Evolutionary conservation across 2,888 invertebrate species (phyloP).

Genomic region (Habrosyne pyritoides): DNA sequence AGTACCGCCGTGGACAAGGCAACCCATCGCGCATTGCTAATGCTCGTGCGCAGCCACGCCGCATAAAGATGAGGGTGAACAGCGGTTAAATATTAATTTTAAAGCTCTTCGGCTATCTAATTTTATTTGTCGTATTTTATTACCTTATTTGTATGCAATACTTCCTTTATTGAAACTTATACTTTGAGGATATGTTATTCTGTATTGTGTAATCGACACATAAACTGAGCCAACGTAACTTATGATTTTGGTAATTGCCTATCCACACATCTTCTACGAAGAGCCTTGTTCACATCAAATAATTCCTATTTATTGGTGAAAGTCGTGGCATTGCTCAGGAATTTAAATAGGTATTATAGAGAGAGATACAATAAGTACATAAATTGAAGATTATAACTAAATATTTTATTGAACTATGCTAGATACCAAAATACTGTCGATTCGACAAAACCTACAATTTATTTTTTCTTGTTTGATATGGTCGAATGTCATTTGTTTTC

Average conservation of each 20-base stretch:
- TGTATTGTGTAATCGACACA: conserved; percentile 33
- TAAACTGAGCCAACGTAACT: conserved; percentile 9
- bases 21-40: conserved; percentile 71
- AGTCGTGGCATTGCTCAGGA: conserved; percentile 19
- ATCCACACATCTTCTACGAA: conserved; percentile 33
- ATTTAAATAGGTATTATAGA: neutral
- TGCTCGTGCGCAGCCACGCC: conserved; percentile 60
- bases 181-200: neutral
- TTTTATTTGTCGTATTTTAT: conserved; percentile 64
- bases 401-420: neutral
- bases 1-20: conserved; percentile 58
- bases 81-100: conserved; percentile 50
- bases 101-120: conserved; percentile 60
- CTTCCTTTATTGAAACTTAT: conserved; percentile 52
- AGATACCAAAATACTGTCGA: neutral
- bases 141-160: conserved; percentile 70
- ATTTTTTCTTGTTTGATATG: too few relatives aligned
- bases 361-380: neutral
- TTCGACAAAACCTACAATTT: neutral
- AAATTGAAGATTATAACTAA: neutral
- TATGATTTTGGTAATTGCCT: conserved; percentile 5
- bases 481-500: too few relatives aligned
- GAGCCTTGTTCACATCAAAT: conserved; percentile 30
- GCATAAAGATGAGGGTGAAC: conserved; percentile 72
- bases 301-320: conserved; percentile 53